Conservation (phyloP, 2,888 invertebrate genomes). For the Dexiosoma caninum region DNA sequence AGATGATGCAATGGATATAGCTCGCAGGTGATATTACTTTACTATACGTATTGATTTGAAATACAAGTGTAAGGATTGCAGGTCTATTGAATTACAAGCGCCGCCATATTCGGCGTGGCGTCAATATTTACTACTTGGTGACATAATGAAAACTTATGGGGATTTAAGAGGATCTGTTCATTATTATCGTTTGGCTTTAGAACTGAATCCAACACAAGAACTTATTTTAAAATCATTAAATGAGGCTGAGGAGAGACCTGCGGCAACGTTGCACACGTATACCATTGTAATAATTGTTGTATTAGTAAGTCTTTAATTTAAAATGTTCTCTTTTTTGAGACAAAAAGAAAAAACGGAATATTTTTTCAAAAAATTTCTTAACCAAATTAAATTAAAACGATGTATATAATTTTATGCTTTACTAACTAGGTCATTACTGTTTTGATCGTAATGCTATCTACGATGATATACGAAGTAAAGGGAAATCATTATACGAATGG, state of each 20-base stretch:
- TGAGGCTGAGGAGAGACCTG: slow-evolving; percentile 89
- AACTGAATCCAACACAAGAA: slow-evolving; percentile 90
- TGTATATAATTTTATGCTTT: no score
- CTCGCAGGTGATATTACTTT: slow-evolving; percentile 79
- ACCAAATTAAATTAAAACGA: no score
- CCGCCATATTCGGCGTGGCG: slow-evolving; percentile 93
- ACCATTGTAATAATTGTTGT: slow-evolving; percentile 92
- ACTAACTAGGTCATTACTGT: slow-evolving; percentile 90
- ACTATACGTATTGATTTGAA: background rate
- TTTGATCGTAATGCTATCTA: slow-evolving; percentile 88
- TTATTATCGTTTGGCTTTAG: slow-evolving; percentile 89
- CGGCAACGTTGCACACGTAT: slow-evolving; percentile 89
- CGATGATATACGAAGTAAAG: slow-evolving; percentile 77
- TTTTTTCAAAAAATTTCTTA: no score
- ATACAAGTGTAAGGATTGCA: slow-evolving; percentile 36
- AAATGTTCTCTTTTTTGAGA: no score
- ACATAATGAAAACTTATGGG: slow-evolving; percentile 94
- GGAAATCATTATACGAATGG: slow-evolving; percentile 67
- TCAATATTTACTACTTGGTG: slow-evolving; percentile 93
- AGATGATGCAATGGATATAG: slow-evolving; percentile 93
- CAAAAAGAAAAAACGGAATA: no score
- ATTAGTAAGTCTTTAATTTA: slow-evolving; percentile 81
- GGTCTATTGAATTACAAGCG: slow-evolving; percentile 88
- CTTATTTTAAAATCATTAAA: slow-evolving; percentile 88
- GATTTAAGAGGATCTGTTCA: slow-evolving; percentile 92